phyloP scores from a whole-genome alignment of 2,888 invertebrate genomes.

The Augochlorella aurata region DNA sequence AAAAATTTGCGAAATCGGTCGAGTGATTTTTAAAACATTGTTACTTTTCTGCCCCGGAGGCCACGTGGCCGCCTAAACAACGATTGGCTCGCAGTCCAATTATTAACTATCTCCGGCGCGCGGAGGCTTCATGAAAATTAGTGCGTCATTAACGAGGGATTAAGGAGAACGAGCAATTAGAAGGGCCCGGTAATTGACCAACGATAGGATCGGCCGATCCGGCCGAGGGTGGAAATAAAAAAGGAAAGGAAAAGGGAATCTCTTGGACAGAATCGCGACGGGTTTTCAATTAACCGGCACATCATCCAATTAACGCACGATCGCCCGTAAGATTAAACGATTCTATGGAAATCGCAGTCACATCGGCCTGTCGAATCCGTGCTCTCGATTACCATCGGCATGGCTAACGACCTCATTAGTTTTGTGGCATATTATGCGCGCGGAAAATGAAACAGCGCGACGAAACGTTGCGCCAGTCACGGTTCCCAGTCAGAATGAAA shows the following conservation, averaged over 20 bases:
- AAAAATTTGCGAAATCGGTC: no score
- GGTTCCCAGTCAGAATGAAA: constrained; percentile 39
- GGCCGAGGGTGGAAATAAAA: neutral
- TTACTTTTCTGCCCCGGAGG: neutral
- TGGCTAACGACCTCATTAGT: constrained; percentile 68
- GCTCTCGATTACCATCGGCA: constrained; percentile 31
- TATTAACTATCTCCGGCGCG: neutral
- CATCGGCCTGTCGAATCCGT: constrained; percentile 3
- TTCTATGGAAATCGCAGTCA: constrained; percentile 47
- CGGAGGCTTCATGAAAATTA: neutral
- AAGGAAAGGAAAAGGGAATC: neutral
- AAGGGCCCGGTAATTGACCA: constrained; percentile 4
- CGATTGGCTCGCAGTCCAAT: neutral
- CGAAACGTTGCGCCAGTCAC: constrained; percentile 18
- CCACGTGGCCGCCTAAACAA: neutral
- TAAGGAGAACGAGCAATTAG: constrained; percentile 21
- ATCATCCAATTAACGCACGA: constrained; percentile 36
- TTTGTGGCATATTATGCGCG: constrained; percentile 45
- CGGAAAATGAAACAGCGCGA: constrained; percentile 28
- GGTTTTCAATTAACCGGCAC: constrained; percentile 17
- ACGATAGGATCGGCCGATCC: constrained; percentile 3
- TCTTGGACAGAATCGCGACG: neutral
- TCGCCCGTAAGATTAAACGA: constrained; percentile 51
- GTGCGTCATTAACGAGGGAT: constrained; percentile 11
- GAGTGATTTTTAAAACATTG: no score